Evolutionary conservation across 2,888 invertebrate genomes (phyloP), one percentile per base, ranked within the genome.

Genomic region (Lasioglossum malachurum): DNA sequence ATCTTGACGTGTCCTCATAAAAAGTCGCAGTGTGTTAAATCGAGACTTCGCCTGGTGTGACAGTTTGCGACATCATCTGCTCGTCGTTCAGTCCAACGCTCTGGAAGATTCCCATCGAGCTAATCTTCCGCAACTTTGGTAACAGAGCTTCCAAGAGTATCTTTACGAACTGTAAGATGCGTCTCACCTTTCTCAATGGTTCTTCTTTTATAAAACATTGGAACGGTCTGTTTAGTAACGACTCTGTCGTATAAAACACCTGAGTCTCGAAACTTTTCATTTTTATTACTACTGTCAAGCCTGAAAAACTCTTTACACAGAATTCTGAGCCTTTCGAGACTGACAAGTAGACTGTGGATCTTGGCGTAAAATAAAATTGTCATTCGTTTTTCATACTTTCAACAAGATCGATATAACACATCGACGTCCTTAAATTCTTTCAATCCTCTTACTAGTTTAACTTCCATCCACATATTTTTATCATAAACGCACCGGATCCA

Each of bases 11-110:
- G 31, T 64, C 4, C 31, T 64, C 31, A 2, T 64, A 64, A 31
- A 64, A 64, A 31, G 64, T 64, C 31, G 19, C 64, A 31, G 31
- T 16, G 64, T 64, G 64, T 64, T 64, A 64, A 64, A 64, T 64
- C 64, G 64, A 64, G 64, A 31, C 31, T 64, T 64, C 19, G 31
- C 7, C 19, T 16, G 64, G 16, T 31, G 64, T 64, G 64, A 64
- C 64, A 31, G 27, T 64, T 19, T 31, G 64, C 64, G 27, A 57
- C 64, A 64, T 64, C 64, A 64, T 64, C 31, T 16, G 31, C 64
- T 19, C 19, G 64, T 31, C 64, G 64, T 64, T 64, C 64, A 31
- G 64, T 64, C 64, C 64, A 64, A 31, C 64, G 31, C 19, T 8
- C 31, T 8, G 64, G 64, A 64, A 31, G 64, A 64, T 64, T 64